phyloP scores from a whole-genome alignment of 2,113 vertebrate genomes.

The Epinephelus fuscoguttatus region DNA sequence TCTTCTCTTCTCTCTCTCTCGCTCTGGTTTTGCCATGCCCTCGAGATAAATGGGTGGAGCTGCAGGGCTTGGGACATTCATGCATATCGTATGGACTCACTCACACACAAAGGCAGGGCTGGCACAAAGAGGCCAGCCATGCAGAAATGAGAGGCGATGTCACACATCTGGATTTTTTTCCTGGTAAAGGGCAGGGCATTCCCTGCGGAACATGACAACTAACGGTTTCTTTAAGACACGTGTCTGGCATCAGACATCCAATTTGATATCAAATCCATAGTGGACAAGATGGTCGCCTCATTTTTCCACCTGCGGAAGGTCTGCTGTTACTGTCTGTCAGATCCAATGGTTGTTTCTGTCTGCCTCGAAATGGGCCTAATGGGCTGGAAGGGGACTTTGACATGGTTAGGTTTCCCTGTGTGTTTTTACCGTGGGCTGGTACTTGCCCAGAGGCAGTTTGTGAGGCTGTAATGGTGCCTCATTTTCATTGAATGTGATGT shows the following conservation, averaged over 20 bases:
- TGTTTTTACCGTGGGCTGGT: constrained; percentile 41
- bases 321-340: constrained; percentile 61
- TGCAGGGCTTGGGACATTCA: constrained; percentile 35
- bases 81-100: constrained; percentile 50
- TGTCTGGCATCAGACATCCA: constrained; percentile 60
- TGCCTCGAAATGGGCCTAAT: constrained; percentile 41
- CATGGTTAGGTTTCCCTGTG: constrained; percentile 55
- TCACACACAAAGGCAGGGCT: constrained; percentile 19
- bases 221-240: constrained; percentile 32
- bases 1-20: constrained; percentile 17
- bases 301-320: constrained; percentile 48
- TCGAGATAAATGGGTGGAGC: constrained; percentile 55
- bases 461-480: constrained; percentile 39
- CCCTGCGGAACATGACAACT: constrained; percentile 21
- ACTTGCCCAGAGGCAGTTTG: constrained; percentile 50
- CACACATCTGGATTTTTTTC: constrained; percentile 63
- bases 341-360: constrained; percentile 57
- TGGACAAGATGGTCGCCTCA: constrained; percentile 39
- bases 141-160: constrained; percentile 68
- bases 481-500: constrained; percentile 45
- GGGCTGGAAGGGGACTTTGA: constrained; percentile 64
- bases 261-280: constrained; percentile 1
- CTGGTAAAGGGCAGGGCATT: constrained; percentile 36
- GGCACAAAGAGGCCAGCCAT: constrained; percentile 58
- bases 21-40: constrained; percentile 35